Conservation (phyloP, 2,113 vertebrate genomes). For the Todiramphus saurophagus region DNA sequence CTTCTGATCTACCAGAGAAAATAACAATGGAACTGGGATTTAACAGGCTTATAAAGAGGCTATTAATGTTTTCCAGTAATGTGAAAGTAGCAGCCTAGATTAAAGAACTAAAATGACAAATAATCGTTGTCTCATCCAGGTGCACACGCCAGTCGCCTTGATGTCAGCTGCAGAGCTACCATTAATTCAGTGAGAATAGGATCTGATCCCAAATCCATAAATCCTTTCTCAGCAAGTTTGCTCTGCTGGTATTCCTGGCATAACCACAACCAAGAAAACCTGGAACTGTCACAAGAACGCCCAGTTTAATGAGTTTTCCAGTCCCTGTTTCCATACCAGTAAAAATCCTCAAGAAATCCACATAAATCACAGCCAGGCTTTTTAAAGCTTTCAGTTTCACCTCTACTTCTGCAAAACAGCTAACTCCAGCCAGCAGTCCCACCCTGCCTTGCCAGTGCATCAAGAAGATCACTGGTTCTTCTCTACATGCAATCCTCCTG, state of each 20-base stretch:
- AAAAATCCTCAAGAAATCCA: constrained; percentile 52
- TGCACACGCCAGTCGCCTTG: constrained; percentile 12
- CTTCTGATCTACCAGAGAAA: constrained; percentile 48
- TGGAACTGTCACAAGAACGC: constrained; percentile 55
- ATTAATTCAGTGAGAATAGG: constrained; percentile 36
- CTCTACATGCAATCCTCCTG: not conserved
- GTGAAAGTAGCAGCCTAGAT: not conserved
- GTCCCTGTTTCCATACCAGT: constrained; percentile 51
- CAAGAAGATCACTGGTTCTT: not conserved
- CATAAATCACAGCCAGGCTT: constrained; percentile 39
- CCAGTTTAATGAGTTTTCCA: constrained; percentile 66
- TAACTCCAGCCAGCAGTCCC: not conserved
- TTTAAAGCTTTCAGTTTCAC: constrained; percentile 10
- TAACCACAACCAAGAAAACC: constrained; percentile 47
- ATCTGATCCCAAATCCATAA: constrained; percentile 54
- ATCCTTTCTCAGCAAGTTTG: constrained; percentile 47
- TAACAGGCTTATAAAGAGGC: constrained; percentile 18
- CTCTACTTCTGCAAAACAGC: constrained; percentile 1
- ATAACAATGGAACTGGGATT: constrained; percentile 31
- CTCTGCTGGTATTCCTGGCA: constrained; percentile 63
- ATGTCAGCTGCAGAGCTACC: constrained; percentile 19
- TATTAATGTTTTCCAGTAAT: not conserved
- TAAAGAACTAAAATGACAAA: constrained; percentile 1
- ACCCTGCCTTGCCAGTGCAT: not conserved
- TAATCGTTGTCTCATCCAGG: constrained; percentile 24